Evolutionary conservation across 2,888 invertebrate genomes (phyloP).

Genomic region (Andrena flavipes): DNA sequence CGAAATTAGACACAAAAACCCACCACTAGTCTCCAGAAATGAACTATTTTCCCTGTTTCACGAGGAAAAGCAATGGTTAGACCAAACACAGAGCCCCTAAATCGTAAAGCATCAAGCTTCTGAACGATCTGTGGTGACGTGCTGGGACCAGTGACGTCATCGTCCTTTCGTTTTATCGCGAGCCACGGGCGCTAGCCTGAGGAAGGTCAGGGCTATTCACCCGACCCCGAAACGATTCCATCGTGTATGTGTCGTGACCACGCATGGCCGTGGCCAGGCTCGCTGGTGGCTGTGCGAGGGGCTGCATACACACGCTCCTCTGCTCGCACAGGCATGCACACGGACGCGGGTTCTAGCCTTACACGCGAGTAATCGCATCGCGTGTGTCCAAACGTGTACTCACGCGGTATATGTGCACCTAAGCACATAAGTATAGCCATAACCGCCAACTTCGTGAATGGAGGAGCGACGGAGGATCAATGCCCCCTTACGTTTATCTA

Average conservation of each 20-base stretch:
- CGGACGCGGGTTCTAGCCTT: not conserved
- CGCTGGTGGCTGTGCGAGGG: conserved; percentile 59
- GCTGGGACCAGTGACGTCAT: conserved; percentile 71
- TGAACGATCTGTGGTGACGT: conserved; percentile 22
- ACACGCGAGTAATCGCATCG: conserved; percentile 40
- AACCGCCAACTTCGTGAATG: conserved; percentile 77
- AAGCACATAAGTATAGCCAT: conserved; percentile 76
- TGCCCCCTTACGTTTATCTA: conserved; percentile 76
- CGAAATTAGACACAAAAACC: not conserved
- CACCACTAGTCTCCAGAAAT: not conserved
- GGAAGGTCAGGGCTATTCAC: conserved; percentile 80
- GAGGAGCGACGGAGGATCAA: conserved; percentile 77
- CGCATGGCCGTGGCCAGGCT: conserved; percentile 69
- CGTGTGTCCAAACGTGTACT: conserved; percentile 51
- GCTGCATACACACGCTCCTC: conserved; percentile 43
- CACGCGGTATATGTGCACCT: conserved; percentile 65
- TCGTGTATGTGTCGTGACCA: conserved; percentile 71
- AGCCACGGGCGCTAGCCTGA: conserved; percentile 73
- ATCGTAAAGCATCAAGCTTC: not conserved
- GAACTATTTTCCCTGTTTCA: not conserved
- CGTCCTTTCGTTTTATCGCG: conserved; percentile 70
- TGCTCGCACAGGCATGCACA: conserved; percentile 5
- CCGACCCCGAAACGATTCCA: conserved; percentile 69
- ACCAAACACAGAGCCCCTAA: not conserved
- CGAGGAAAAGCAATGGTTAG: not conserved